Evolutionary conservation across 2,113 vertebrate genomes (phyloP).

Genomic region (Mustela lutreola): DNA sequence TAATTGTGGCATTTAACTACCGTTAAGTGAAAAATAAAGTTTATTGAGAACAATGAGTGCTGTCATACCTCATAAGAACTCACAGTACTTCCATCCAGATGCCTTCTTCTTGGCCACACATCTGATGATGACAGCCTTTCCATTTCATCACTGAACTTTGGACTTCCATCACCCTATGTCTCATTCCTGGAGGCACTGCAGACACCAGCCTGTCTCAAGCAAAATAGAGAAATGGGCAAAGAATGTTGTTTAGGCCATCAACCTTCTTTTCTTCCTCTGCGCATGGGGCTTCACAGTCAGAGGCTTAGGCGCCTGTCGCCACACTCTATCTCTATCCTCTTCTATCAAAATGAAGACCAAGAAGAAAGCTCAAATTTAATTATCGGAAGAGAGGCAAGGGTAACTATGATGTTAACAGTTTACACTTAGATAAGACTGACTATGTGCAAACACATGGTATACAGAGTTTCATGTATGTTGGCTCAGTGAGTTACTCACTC

Average conservation of each 20-base stretch:
- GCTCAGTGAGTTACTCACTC: background rate
- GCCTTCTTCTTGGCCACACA: background rate
- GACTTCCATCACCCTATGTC: background rate
- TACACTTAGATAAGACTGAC: background rate
- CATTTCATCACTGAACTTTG: background rate
- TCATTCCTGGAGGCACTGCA: background rate
- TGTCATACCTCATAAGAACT: background rate
- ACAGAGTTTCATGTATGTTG: background rate
- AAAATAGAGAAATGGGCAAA: background rate
- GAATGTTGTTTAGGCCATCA: background rate
- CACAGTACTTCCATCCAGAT: background rate
- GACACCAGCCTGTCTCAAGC: background rate
- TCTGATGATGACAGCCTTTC: background rate
- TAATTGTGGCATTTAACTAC: background rate
- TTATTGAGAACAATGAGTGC: background rate
- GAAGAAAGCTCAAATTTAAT: background rate
- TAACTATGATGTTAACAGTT: background rate
- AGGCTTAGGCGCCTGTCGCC: background rate
- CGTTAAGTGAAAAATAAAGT: conserved; percentile 5
- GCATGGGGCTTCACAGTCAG: background rate
- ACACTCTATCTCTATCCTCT: background rate
- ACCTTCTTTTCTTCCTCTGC: background rate
- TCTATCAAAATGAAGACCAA: background rate
- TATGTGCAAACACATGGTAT: background rate
- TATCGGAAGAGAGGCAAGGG: background rate